Conservation (phyloP, 2,888 invertebrate species). For the Athalia cordata region DNA sequence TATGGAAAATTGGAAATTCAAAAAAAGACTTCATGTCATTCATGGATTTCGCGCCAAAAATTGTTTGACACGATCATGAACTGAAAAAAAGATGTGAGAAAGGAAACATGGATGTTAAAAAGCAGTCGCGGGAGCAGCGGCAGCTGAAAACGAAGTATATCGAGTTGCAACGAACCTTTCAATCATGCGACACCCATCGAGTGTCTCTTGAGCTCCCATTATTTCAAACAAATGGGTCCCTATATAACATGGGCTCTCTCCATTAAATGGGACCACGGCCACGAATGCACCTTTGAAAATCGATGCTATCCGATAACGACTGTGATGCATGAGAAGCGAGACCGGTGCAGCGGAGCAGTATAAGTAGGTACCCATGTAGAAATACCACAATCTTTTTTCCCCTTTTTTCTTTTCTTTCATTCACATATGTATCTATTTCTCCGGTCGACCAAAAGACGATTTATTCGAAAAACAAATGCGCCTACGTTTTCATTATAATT, state of each 20-base stretch:
- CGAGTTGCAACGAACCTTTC: constrained; percentile 62
- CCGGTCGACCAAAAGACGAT: no score
- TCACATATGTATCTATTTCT: no score
- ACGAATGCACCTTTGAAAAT: constrained; percentile 48
- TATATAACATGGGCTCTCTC: constrained; percentile 13
- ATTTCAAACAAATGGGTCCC: constrained; percentile 56
- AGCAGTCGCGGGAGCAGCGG: constrained; percentile 64
- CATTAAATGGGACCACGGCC: constrained; percentile 46
- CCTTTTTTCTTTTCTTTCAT: no score
- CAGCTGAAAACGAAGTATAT: constrained; percentile 61
- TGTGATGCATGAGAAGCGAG: constrained; percentile 60
- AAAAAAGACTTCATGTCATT: no score
- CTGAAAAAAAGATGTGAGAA: background rate
- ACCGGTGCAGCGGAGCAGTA: constrained; percentile 20
- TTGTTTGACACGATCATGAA: no score
- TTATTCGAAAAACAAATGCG: no score
- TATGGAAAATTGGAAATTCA: no score
- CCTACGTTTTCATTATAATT: no score
- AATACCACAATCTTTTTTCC: no score
- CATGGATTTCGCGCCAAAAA: no score
- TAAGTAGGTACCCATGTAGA: no score
- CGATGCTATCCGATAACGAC: constrained; percentile 54
- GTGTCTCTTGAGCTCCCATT: constrained; percentile 55
- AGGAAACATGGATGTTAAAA: constrained; percentile 48
- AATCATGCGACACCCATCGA: constrained; percentile 67